A percentile compares a stretch with the other conserved stretches of the same genome.
Evolutionary conservation across 2,888 invertebrate genomes (phyloP).

Genomic region (Torymus aiolomorphi): DNA sequence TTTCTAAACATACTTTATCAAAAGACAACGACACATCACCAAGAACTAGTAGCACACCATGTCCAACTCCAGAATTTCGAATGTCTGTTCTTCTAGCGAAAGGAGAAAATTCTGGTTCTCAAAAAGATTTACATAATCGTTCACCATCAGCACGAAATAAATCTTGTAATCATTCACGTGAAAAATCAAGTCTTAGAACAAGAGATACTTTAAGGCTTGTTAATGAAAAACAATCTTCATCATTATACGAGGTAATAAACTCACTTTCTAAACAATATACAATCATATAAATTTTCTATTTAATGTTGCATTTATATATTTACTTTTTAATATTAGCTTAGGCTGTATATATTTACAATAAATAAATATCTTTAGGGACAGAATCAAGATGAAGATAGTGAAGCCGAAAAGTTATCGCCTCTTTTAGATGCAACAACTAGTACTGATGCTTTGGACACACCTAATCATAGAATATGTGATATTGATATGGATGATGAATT

Average conservation of each 20-base stretch:
- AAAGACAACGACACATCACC: constrained; percentile 71
- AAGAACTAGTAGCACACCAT: constrained; percentile 69
- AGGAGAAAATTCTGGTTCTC: constrained; percentile 77
- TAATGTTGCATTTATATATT: neutral
- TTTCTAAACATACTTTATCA: constrained; percentile 68
- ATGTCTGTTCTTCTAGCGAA: constrained; percentile 85
- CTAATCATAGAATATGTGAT: constrained; percentile 69
- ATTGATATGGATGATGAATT: constrained; percentile 72
- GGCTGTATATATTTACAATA: neutral
- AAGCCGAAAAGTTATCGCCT: constrained; percentile 89
- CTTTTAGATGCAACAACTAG: constrained; percentile 78
- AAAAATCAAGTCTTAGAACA: constrained; percentile 71
- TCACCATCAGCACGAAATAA: constrained; percentile 71
- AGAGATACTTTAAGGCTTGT: constrained; percentile 80
- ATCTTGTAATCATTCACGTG: constrained; percentile 67
- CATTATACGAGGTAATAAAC: constrained; percentile 69
- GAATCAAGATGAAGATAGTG: constrained; percentile 86
- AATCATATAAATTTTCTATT: neutral
- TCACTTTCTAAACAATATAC: neutral
- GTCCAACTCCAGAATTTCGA: constrained; percentile 79
- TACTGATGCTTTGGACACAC: constrained; percentile 69
- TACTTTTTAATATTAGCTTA: neutral
- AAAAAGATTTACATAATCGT: constrained; percentile 71
- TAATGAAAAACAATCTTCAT: constrained; percentile 78
- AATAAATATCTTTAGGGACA: constrained; percentile 62